A percentile compares a stretch with the other conserved stretches of the same genome.
Evolutionary conservation across 2,797 vertebrate genomes (phyloP).

Genomic region (Phoebastria nigripes): DNA sequence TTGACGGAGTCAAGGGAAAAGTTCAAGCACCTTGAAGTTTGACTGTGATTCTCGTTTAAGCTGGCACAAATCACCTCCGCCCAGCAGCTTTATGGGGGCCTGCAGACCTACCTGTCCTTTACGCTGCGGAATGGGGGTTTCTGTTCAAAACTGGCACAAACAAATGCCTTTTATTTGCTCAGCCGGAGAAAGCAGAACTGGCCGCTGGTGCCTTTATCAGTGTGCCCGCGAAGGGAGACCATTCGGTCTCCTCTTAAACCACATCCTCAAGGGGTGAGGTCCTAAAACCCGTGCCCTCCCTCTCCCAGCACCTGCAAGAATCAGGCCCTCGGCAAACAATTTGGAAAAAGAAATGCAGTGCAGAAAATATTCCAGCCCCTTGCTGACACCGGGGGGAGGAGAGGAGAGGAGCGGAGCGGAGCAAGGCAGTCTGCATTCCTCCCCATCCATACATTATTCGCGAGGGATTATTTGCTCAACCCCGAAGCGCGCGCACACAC

Average conservation of each 20-base stretch:
- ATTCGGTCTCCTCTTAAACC: fast-evolving
- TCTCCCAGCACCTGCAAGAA: not conserved
- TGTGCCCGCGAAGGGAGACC: not conserved
- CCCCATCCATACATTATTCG: not conserved
- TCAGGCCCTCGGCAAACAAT: not conserved
- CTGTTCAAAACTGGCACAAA: not conserved
- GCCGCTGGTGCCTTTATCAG: not conserved
- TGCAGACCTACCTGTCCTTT: not conserved
- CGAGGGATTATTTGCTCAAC: constrained; percentile 12
- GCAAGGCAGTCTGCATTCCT: not conserved
- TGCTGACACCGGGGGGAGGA: not conserved
- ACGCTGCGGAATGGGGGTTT: not conserved
- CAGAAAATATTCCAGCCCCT: not conserved
- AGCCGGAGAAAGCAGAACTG: not conserved
- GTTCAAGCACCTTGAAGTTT: constrained; percentile 28
- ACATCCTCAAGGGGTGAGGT: not conserved
- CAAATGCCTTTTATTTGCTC: not conserved
- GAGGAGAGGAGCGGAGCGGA: not conserved
- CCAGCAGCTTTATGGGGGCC: not conserved
- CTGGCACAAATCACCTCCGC: not conserved
- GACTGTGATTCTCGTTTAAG: not conserved
- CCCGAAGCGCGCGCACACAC: not conserved
- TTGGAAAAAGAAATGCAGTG: not conserved
- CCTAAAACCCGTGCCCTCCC: not conserved
- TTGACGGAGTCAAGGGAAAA: not conserved